Percentiles rank a stretch among this genome's conserved stretches.
Evolutionary conservation across 2,888 invertebrate species (phyloP).

Genomic region (Anoncus sp.): DNA sequence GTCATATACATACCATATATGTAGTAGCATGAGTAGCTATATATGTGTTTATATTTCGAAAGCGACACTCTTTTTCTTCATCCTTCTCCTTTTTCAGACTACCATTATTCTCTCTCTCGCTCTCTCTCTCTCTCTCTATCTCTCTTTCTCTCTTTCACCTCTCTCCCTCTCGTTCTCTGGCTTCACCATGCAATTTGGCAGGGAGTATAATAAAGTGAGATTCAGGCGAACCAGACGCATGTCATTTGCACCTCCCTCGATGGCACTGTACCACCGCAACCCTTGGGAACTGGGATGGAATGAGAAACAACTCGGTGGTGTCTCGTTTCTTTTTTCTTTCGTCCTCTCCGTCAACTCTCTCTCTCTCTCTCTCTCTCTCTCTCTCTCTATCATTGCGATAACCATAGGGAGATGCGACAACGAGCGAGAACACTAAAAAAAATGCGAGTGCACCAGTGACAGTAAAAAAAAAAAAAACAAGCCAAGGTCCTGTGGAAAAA

Average conservation of each 20-base stretch:
- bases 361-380: neutral
- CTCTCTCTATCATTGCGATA: conserved; percentile 32
- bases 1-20: neutral
- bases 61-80: conserved; percentile 19
- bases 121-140: neutral
- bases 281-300: conserved; percentile 24
- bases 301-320: conserved; percentile 25
- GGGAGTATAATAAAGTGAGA: conserved; percentile 48
- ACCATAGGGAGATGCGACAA: conserved; percentile 25
- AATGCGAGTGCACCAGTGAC: conserved; percentile 23
- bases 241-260: conserved; percentile 48
- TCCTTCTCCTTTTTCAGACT: conserved; percentile 4
- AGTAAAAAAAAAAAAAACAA: conserved; percentile 33
- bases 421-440: conserved; percentile 30
- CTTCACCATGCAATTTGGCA: conserved; percentile 41
- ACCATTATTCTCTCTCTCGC: neutral
- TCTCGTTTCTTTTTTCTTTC: conserved; percentile 27
- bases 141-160: neutral
- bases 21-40: conserved; percentile 1
- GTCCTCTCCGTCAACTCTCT: conserved; percentile 1
- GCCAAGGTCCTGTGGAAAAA: conserved; percentile 42
- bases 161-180: neutral
- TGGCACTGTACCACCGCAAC: conserved; percentile 32
- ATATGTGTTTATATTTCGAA: conserved; percentile 19
- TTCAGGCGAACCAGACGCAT: conserved; percentile 41